phyloP scores from a whole-genome alignment of 2,113 vertebrate species.

The Rana temporaria region DNA sequence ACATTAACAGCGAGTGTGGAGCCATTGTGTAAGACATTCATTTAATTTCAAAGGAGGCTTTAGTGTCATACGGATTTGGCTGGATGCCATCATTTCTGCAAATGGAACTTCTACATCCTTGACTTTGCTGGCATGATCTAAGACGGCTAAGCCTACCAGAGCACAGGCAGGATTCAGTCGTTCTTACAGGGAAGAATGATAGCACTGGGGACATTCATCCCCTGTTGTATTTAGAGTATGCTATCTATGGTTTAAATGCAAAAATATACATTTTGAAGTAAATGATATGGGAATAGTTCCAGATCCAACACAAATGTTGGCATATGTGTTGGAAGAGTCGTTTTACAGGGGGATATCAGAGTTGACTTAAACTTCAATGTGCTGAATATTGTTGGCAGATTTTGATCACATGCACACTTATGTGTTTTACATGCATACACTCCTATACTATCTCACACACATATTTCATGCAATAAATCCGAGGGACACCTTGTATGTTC shows the following conservation, averaged over 20 bases:
- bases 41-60: slow-evolving; percentile 34
- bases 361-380: no score
- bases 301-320: no score
- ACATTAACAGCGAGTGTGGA: slow-evolving; percentile 29
- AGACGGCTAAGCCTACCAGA: slow-evolving; percentile 7
- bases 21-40: slow-evolving; percentile 44
- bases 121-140: slow-evolving; percentile 7
- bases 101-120: slow-evolving; percentile 15
- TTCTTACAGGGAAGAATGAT: neutral
- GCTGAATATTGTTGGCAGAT: no score
- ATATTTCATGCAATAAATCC: no score
- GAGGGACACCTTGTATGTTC: no score
- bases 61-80: slow-evolving; percentile 38
- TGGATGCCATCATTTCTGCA: neutral
- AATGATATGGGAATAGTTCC: no score
- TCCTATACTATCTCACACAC: no score
- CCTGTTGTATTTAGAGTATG: neutral
- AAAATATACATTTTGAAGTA: no score
- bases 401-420: no score
- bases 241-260: neutral
- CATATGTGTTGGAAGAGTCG: no score
- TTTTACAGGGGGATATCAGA: no score
- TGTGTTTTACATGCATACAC: no score
- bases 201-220: neutral
- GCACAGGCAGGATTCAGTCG: neutral